Evolutionary conservation across 1,140 invertebrate species (phyloP).

Genomic region (Mycetomoellerius zeteki): DNA sequence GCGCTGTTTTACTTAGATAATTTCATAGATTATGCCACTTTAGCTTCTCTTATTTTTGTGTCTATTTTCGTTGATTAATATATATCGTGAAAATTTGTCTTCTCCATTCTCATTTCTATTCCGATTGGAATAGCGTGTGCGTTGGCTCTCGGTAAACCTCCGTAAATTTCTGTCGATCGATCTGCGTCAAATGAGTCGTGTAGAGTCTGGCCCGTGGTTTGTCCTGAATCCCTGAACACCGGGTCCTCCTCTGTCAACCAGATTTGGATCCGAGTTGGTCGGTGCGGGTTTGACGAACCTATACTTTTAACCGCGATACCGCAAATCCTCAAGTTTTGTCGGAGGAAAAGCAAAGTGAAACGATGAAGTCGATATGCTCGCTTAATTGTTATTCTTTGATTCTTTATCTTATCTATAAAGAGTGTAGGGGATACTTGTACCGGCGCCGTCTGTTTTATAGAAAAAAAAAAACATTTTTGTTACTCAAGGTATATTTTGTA

Average conservation of each 20-base stretch:
- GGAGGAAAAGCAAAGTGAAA: conserved; percentile 10
- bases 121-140: neutral
- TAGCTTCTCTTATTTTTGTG: neutral
- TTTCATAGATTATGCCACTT: neutral
- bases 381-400: conserved; percentile 6
- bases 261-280: conserved; percentile 53
- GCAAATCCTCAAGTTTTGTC: conserved; percentile 14
- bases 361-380: neutral
- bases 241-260: conserved; percentile 34
- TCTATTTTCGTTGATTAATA: neutral
- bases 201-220: conserved; percentile 41
- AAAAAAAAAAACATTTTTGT: too few species aligned
- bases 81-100: conserved; percentile 10
- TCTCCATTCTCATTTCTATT: conserved; percentile 3
- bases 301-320: conserved; percentile 39
- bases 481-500: too few species aligned
- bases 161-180: conserved; percentile 56
- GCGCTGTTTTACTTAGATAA: neutral
- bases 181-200: conserved; percentile 55
- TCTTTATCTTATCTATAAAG: neutral
- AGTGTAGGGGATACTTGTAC: too few species aligned
- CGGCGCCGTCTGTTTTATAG: too few species aligned
- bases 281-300: conserved; percentile 27
- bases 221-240: conserved; percentile 52
- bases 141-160: conserved; percentile 16